Conservation (phyloP, 2,797 vertebrate species). For the Euthynnus affinis region DNA sequence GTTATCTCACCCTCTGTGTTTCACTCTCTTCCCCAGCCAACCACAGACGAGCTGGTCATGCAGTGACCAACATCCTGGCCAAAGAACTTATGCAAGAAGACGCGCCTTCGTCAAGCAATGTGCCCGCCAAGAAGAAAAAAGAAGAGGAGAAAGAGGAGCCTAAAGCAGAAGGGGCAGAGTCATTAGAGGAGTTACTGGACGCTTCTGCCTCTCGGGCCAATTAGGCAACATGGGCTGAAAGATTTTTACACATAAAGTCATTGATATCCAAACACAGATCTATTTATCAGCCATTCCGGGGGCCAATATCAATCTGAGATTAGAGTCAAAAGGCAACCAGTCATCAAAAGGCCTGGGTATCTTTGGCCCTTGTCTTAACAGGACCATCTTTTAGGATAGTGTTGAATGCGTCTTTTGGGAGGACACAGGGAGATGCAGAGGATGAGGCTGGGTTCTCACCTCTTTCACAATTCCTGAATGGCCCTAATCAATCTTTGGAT, state of each 20-base stretch:
- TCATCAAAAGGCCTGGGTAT: conserved; percentile 1
- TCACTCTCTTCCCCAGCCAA: conserved; percentile 83
- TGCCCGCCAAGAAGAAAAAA: conserved; percentile 56
- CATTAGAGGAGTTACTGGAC: conserved; percentile 85
- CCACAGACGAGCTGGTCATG: conserved; percentile 90
- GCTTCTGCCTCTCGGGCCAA: conserved; percentile 65
- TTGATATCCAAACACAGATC: conserved; percentile 31
- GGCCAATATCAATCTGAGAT: conserved; percentile 50
- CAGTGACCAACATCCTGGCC: conserved; percentile 91
- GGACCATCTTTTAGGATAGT: conserved; percentile 44
- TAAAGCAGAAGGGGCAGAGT: conserved; percentile 67
- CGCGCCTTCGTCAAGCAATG: conserved; percentile 58
- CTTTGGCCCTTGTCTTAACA: conserved; percentile 29
- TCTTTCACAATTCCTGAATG: conserved; percentile 26
- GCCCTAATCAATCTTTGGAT: conserved; percentile 33
- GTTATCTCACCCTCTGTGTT: conserved; percentile 19
- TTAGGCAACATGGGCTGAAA: conserved; percentile 61
- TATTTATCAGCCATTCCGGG: conserved; percentile 42
- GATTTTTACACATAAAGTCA: conserved; percentile 6
- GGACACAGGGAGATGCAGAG: conserved; percentile 23
- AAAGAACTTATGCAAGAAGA: conserved; percentile 92
- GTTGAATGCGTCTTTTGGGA: conserved; percentile 50
- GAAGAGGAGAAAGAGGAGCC: conserved; percentile 66
- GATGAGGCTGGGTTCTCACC: conserved; percentile 43
- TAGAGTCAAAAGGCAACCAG: not conserved